Evolutionary conservation across 1,140 invertebrate genomes (phyloP).

Genomic region (Drosophila sechellia): DNA sequence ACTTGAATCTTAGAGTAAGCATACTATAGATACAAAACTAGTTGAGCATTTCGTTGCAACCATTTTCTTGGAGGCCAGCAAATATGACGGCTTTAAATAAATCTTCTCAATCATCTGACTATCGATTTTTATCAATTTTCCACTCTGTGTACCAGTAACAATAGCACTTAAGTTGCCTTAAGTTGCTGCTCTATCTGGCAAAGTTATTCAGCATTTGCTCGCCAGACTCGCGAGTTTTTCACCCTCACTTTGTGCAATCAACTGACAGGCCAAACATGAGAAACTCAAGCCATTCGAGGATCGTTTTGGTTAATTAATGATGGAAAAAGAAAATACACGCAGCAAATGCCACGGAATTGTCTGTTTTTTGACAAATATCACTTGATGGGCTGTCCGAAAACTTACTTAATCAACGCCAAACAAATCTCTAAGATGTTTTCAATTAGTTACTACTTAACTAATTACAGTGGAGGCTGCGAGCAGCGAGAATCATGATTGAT

Average conservation of each 20-base stretch:
- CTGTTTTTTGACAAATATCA: slow-evolving; percentile 69
- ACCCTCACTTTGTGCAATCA: slow-evolving; percentile 32
- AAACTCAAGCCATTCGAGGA: slow-evolving; percentile 25
- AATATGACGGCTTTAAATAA: slow-evolving; percentile 21
- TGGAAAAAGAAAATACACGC: slow-evolving; percentile 25
- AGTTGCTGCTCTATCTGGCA: slow-evolving; percentile 11
- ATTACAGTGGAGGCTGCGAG: slow-evolving; percentile 46
- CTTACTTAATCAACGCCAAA: slow-evolving; percentile 66
- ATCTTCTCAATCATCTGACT: slow-evolving; percentile 41
- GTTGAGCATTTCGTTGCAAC: background rate
- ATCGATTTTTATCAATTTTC: slow-evolving; percentile 61
- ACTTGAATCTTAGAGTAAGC: background rate
- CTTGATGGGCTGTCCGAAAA: slow-evolving; percentile 53
- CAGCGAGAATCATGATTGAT: slow-evolving; percentile 51
- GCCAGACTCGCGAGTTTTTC: slow-evolving; percentile 3
- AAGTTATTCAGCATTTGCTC: slow-evolving; percentile 42
- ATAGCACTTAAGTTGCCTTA: slow-evolving; percentile 48
- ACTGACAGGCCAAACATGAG: slow-evolving; percentile 39
- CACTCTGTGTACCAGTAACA: slow-evolving; percentile 28
- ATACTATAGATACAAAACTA: background rate
- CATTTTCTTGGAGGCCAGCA: background rate
- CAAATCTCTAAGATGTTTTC: slow-evolving; percentile 72
- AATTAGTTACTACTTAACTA: slow-evolving; percentile 71
- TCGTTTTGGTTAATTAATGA: slow-evolving; percentile 71
- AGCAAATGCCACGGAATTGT: slow-evolving; percentile 47